A percentile compares a stretch with the other conserved stretches of the same genome.
phyloP scores from a whole-genome alignment of 1,140 invertebrate species.

The Triops cancriformis region DNA sequence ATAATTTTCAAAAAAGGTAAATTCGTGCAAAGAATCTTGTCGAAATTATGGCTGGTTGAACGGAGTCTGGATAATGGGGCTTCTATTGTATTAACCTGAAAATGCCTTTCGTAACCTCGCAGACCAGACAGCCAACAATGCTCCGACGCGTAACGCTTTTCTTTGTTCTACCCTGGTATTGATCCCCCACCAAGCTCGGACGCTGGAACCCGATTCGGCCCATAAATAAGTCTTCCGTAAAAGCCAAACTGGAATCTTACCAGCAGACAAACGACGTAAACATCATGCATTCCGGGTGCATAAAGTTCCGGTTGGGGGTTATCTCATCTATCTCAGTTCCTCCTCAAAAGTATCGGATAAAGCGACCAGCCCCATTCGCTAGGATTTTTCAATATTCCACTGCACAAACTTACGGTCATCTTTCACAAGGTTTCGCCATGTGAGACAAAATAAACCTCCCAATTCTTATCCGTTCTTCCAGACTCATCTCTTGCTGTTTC shows the following conservation, averaged over 20 bases:
- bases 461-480: neutral
- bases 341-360: neutral
- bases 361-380: neutral
- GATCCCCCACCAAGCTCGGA: neutral
- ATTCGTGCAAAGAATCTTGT: no score
- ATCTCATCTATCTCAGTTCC: neutral
- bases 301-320: conserved; percentile 6
- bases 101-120: neutral
- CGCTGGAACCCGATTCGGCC: neutral
- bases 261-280: no score
- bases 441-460: neutral
- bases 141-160: neutral
- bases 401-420: neutral
- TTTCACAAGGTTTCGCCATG: neutral
- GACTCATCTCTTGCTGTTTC: neutral
- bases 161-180: neutral
- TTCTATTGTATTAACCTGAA: neutral
- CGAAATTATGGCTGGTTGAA: no score
- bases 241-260: neutral
- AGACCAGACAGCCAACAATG: neutral
- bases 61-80: no score
- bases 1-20: no score
- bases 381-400: neutral
- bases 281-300: no score
- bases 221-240: neutral